Conservation (phyloP, 2,797 vertebrate genomes). For the Champsocephalus gunnari region DNA sequence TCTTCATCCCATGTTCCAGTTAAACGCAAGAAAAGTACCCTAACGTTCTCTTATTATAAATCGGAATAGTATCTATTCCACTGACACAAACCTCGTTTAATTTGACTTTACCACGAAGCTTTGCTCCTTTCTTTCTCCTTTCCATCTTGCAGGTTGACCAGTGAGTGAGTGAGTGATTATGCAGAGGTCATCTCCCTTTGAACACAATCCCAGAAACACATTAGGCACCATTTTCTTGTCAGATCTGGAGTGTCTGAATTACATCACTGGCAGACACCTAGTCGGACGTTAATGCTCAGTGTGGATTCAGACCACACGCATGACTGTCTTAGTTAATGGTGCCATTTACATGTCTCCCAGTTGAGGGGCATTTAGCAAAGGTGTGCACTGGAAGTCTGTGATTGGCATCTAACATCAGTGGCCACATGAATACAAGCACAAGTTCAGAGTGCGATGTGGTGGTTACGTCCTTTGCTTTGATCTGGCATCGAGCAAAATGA, state of each 20-base stretch:
- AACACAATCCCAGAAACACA: slow-evolving; percentile 70
- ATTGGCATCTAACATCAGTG: slow-evolving; percentile 47
- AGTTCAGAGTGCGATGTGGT: slow-evolving; percentile 37
- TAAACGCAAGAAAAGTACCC: slow-evolving; percentile 24
- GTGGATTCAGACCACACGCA: slow-evolving; percentile 72
- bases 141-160: slow-evolving; percentile 58
- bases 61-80: slow-evolving; percentile 19
- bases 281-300: slow-evolving; percentile 55
- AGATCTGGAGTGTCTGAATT: slow-evolving; percentile 80
- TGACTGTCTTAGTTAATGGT: slow-evolving; percentile 81
- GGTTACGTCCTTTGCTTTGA: slow-evolving; percentile 52
- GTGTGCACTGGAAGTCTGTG: slow-evolving; percentile 50
- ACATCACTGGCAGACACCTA: slow-evolving; percentile 75
- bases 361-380: slow-evolving; percentile 70
- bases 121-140: slow-evolving; percentile 45
- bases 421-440: slow-evolving; percentile 59
- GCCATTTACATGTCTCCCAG: slow-evolving; percentile 77
- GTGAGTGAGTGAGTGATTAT: slow-evolving; percentile 54
- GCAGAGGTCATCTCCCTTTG: slow-evolving; percentile 74
- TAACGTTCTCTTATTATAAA: slow-evolving; percentile 13
- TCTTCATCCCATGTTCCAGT: slow-evolving; percentile 26
- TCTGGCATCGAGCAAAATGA: slow-evolving; percentile 38
- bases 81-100: not conserved
- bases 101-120: slow-evolving; percentile 29
- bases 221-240: slow-evolving; percentile 80